phyloP scores from a whole-genome alignment of 1,140 invertebrate species.

The Lerema accius region DNA sequence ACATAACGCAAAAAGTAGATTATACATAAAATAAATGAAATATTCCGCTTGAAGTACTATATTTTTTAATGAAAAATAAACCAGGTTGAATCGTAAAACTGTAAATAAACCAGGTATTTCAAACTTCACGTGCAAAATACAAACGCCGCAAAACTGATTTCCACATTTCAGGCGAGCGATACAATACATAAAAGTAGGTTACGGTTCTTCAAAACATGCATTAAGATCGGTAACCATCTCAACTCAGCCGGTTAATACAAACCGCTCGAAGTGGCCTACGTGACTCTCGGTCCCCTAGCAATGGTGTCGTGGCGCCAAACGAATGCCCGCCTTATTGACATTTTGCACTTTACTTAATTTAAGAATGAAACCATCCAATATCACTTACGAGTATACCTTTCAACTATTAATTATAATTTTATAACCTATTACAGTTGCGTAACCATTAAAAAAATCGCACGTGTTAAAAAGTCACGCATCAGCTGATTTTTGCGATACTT shows the following conservation, averaged over 20 bases:
- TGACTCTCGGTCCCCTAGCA: constrained; percentile 70
- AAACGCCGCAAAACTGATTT: constrained; percentile 39
- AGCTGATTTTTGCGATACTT: constrained; percentile 72
- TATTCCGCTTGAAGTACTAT: no score
- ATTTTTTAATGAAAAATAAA: no score
- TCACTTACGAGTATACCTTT: constrained; percentile 49
- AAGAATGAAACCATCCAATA: constrained; percentile 3
- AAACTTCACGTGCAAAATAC: constrained; percentile 11
- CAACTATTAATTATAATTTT: constrained; percentile 49
- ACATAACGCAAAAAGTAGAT: no score
- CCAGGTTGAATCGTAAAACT: no score
- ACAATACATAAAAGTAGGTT: constrained; percentile 1
- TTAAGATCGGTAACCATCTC: neutral
- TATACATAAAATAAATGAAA: no score
- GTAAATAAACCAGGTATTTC: no score
- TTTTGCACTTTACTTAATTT: constrained; percentile 29
- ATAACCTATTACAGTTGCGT: constrained; percentile 48
- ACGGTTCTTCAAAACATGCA: neutral
- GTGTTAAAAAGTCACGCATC: constrained; percentile 63
- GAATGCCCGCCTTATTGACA: constrained; percentile 69
- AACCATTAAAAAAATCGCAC: constrained; percentile 65
- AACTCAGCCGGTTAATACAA: constrained; percentile 56
- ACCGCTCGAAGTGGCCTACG: constrained; percentile 73
- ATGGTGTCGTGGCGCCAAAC: constrained; percentile 74
- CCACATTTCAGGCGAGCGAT: constrained; percentile 41